A percentile compares a stretch with the other conserved stretches of the same genome.
phyloP scores from a whole-genome alignment of 2,113 vertebrate genomes.

The Tapirus terrestris region DNA sequence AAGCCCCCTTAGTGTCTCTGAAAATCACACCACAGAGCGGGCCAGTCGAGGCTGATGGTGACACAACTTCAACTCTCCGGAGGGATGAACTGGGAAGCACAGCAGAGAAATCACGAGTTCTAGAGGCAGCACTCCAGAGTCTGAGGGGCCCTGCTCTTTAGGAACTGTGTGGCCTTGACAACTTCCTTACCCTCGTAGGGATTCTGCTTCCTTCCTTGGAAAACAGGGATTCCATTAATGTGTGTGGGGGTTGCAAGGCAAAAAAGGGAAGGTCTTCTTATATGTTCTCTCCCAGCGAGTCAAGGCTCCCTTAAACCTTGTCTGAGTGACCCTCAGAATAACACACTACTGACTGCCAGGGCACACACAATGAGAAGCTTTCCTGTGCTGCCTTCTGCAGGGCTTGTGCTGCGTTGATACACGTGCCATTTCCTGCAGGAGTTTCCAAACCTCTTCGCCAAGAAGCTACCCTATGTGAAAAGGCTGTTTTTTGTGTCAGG shows the following conservation, averaged over 20 bases:
- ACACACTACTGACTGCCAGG: too few species aligned
- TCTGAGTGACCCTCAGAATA: rapidly evolving
- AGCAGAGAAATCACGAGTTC: background rate
- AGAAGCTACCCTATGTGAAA: background rate
- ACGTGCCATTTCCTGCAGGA: background rate
- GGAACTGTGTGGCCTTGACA: background rate
- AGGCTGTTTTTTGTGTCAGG: background rate
- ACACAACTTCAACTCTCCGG: background rate
- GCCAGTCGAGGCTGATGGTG: background rate
- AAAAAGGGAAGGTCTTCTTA: background rate
- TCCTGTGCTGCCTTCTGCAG: background rate
- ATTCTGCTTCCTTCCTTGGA: background rate
- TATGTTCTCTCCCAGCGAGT: background rate
- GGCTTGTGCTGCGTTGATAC: background rate
- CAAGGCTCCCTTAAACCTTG: background rate
- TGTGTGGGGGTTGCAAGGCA: background rate
- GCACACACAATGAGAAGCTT: background rate
- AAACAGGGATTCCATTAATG: background rate
- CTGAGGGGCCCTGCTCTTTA: background rate
- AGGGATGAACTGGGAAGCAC: background rate
- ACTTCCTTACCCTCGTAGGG: background rate
- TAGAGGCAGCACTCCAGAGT: background rate
- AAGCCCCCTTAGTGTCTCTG: background rate
- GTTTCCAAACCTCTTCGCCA: background rate
- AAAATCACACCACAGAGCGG: background rate